These are phyloP conservation scores for Ochropleura plecta DNA, from an alignment of 2,888 invertebrate genomes.

Conservation along the genomic window DNA sequence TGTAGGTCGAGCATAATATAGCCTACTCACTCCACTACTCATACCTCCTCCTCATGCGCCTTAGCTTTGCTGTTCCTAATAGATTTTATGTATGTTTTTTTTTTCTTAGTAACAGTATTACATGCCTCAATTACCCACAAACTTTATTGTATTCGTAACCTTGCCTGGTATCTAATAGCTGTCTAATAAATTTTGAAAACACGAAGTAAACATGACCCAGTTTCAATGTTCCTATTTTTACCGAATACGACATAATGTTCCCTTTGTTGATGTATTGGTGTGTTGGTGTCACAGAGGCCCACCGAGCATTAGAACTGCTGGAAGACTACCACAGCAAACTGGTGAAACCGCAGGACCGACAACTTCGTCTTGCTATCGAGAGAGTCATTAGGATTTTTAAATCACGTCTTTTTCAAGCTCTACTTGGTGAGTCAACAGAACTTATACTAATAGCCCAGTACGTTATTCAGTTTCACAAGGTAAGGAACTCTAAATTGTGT, in stretches of 20 bases:
- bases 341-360: conserved; percentile 98
- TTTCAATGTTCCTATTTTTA: conserved; percentile 47
- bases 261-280: conserved; percentile 53
- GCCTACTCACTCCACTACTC: conserved; percentile 42
- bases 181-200: conserved; percentile 40
- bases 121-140: conserved; percentile 17
- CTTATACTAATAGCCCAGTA: neutral
- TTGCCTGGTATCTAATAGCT: conserved; percentile 31
- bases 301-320: conserved; percentile 98
- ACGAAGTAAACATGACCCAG: conserved; percentile 61
- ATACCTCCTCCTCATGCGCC: conserved; percentile 39
- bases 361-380: conserved; percentile 98
- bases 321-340: conserved; percentile 99
- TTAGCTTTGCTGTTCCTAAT: conserved; percentile 17
- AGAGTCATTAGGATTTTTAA: conserved; percentile 99
- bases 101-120: conserved; percentile 1
- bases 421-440: conserved; percentile 93
- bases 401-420: conserved; percentile 98
- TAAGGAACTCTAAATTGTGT: conserved; percentile 26
- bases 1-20: conserved; percentile 57
- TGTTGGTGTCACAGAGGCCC: conserved; percentile 94
- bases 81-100: conserved; percentile 27
- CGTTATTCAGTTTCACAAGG: conserved; percentile 4
- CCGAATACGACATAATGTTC: conserved; percentile 34
- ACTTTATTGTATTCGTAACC: conserved; percentile 23